Percentiles rank a stretch among this genome's conserved stretches.
phyloP scores from a whole-genome alignment of 2,888 invertebrate species.

The Rugalucina vietnamica region DNA sequence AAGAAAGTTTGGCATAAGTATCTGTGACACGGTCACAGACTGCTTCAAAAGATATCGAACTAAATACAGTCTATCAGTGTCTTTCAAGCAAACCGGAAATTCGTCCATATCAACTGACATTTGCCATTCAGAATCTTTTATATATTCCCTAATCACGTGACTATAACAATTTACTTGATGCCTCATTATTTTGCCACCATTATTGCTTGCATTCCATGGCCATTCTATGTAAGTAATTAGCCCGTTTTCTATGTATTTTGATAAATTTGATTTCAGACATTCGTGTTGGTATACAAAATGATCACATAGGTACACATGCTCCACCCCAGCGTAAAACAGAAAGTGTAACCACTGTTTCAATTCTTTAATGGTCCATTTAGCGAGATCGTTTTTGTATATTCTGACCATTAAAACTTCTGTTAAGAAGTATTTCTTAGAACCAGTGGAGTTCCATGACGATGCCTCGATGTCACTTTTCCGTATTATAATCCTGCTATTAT shows the following conservation, averaged over 20 bases:
- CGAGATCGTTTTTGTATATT: conserved; percentile 49
- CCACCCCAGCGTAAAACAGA: conserved; percentile 54
- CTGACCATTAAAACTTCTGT: conserved; percentile 34
- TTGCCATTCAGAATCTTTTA: conserved; percentile 55
- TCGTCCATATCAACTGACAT: conserved; percentile 70
- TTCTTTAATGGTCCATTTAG: conserved; percentile 51
- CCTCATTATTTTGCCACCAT: conserved; percentile 47
- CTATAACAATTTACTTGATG: conserved; percentile 68
- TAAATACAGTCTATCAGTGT: conserved; percentile 57
- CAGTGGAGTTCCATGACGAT: too few species aligned
- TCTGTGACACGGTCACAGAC: not conserved
- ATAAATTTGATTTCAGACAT: conserved; percentile 17
- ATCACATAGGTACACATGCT: conserved; percentile 58
- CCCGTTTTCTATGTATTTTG: conserved; percentile 35
- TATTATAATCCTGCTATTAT: too few species aligned
- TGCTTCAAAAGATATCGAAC: conserved; percentile 49
- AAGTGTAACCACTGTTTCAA: conserved; percentile 62
- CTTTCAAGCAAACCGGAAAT: conserved; percentile 62
- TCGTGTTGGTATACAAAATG: conserved; percentile 39
- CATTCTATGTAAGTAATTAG: conserved; percentile 38
- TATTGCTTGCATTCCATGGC: conserved; percentile 21
- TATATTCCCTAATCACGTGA: conserved; percentile 47
- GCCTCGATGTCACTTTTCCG: too few species aligned
- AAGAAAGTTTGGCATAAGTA: conserved; percentile 57
- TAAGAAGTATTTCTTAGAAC: not conserved